These are phyloP conservation scores for Atherinomorus stipes DNA, from an alignment of 2,113 vertebrate species.

Conservation along the genomic window DNA sequence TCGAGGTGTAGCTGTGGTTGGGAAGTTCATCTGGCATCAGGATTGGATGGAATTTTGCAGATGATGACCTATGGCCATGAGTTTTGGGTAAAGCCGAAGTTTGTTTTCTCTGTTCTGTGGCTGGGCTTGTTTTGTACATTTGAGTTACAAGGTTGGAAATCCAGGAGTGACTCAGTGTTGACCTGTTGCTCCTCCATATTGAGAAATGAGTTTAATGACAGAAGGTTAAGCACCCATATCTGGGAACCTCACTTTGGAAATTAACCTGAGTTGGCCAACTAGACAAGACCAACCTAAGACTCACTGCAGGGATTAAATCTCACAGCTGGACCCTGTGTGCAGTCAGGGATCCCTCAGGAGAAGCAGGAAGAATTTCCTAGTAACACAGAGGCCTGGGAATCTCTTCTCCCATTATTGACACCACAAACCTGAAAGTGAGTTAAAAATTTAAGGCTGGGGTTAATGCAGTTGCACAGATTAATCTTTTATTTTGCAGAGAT, in stretches of 20 bases:
- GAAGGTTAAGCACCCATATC: neutral
- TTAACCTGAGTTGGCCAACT: neutral
- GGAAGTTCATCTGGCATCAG: neutral
- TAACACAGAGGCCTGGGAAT: neutral
- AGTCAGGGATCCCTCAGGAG: neutral
- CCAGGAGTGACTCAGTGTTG: neutral
- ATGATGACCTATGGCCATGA: neutral
- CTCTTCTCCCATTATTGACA: neutral
- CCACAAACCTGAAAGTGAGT: neutral
- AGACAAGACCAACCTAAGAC: no score
- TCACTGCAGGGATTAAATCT: neutral
- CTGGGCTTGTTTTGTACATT: neutral
- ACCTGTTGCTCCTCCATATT: neutral
- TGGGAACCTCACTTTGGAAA: neutral
- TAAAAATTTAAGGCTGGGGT: neutral
- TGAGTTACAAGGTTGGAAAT: neutral
- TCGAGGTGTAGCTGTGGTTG: neutral
- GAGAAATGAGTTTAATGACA: neutral
- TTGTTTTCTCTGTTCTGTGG: neutral
- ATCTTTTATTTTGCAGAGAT: neutral
- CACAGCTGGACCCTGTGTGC: neutral
- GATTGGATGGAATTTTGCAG: neutral
- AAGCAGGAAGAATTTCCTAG: neutral
- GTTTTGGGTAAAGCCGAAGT: neutral
- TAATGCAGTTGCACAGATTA: neutral